phyloP scores from a whole-genome alignment of 2,113 vertebrate genomes.

The Semicossyphus pulcher region DNA sequence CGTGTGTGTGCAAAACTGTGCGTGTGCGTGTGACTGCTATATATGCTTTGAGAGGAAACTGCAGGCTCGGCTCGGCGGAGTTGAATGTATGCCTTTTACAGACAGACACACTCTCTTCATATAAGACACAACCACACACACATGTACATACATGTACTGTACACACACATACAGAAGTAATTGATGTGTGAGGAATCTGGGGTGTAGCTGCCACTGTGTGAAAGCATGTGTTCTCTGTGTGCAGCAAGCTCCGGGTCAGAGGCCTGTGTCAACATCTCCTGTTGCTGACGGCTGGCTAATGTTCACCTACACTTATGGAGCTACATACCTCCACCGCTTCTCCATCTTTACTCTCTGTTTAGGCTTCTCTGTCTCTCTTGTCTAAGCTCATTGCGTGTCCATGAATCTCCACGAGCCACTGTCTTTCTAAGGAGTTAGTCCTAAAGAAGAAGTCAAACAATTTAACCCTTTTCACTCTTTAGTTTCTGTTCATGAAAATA shows the following conservation, averaged over 20 bases:
- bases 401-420: too few relatives aligned
- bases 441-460: not conserved
- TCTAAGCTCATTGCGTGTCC: not conserved
- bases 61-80: conserved; percentile 12
- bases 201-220: conserved; percentile 62
- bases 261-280: conserved; percentile 65
- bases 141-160: not conserved
- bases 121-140: not conserved
- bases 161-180: conserved; percentile 25
- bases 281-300: conserved; percentile 48
- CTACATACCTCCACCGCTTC: not conserved
- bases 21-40: not conserved
- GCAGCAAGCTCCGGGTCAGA: conserved; percentile 36
- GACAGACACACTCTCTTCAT: conserved; percentile 11
- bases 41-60: conserved; percentile 25
- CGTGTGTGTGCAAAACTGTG: not conserved
- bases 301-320: conserved; percentile 35
- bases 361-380: conserved; percentile 15
- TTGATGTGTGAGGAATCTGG: conserved; percentile 62
- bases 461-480: not conserved
- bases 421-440: too few relatives aligned
- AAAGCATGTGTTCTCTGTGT: conserved; percentile 70
- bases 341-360: conserved; percentile 3
- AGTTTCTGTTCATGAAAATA: not conserved
- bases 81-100: conserved; percentile 57